phyloP scores from a whole-genome alignment of 2,888 invertebrate species.

The Xestobium rufovillosum region DNA sequence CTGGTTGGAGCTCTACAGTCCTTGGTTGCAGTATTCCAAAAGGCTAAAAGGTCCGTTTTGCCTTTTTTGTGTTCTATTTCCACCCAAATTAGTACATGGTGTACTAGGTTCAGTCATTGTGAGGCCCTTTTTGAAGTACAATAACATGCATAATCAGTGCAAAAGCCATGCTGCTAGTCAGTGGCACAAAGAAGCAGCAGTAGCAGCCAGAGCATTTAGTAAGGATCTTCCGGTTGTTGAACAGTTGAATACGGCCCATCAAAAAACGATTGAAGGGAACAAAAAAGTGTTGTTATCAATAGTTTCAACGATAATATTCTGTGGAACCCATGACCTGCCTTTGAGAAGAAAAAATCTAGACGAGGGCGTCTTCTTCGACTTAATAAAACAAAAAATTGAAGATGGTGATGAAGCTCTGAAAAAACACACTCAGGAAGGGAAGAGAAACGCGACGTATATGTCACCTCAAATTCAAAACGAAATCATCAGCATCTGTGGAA shows the following conservation, averaged over 20 bases:
- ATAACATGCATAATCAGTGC: conserved; percentile 22
- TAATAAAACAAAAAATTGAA: conserved; percentile 23
- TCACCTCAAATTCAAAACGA: conserved; percentile 3
- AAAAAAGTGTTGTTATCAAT: conserved; percentile 20
- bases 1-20: conserved; percentile 19
- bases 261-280: conserved; percentile 22
- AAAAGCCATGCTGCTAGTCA: conserved; percentile 20
- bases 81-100: conserved; percentile 17
- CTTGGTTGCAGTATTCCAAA: conserved; percentile 23
- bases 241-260: conserved; percentile 18
- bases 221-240: conserved; percentile 16
- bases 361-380: conserved; percentile 21
- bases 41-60: conserved; percentile 26
- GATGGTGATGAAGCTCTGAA: conserved; percentile 16
- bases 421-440: conserved; percentile 1
- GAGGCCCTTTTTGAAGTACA: conserved; percentile 23
- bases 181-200: conserved; percentile 20
- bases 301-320: conserved; percentile 27
- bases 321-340: conserved; percentile 26
- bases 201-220: conserved; percentile 19
- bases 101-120: conserved; percentile 26
- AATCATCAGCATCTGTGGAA: too few relatives aligned
- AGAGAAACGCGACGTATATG: conserved; percentile 1
- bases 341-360: conserved; percentile 23
- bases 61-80: conserved; percentile 26